Percentiles rank a stretch among this genome's conserved stretches.
Conservation (phyloP, 2,888 invertebrate species). For the Meteorus colon region DNA sequence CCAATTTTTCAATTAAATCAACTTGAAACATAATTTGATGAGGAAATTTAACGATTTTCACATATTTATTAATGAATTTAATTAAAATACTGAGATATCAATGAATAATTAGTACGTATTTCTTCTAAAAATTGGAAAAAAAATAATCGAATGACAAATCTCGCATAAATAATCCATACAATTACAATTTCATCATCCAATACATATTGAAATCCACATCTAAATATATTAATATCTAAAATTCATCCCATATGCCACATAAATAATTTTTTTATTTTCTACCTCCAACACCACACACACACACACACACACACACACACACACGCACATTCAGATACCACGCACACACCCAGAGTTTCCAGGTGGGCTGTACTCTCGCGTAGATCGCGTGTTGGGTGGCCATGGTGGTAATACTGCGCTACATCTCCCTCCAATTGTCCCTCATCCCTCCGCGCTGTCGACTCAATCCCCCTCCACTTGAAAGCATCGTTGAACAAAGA, state of each 20-base stretch:
- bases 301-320: neutral
- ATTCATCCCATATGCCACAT: neutral
- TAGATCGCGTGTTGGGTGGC: conserved; percentile 48
- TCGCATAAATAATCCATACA: neutral
- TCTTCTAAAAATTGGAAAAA: too few relatives aligned
- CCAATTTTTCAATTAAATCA: too few relatives aligned
- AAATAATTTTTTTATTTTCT: neutral
- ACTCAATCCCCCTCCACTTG: conserved; percentile 36
- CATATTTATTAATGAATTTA: too few relatives aligned
- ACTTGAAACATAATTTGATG: too few relatives aligned
- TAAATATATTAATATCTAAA: neutral
- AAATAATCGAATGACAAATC: too few relatives aligned
- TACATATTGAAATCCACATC: neutral
- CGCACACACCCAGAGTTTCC: neutral
- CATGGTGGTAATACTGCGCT: conserved; percentile 45
- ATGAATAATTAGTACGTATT: too few relatives aligned
- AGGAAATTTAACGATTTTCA: too few relatives aligned
- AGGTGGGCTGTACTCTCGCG: conserved; percentile 51
- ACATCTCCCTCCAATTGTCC: neutral
- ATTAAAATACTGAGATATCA: too few relatives aligned
- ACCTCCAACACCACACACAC: neutral
- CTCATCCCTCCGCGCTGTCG: neutral
- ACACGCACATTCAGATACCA: neutral
- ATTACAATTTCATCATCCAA: neutral
- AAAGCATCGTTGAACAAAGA: conserved; percentile 24